Evolutionary conservation across 2,888 invertebrate species (phyloP).

Genomic region (Drosophila trichaetosa): DNA sequence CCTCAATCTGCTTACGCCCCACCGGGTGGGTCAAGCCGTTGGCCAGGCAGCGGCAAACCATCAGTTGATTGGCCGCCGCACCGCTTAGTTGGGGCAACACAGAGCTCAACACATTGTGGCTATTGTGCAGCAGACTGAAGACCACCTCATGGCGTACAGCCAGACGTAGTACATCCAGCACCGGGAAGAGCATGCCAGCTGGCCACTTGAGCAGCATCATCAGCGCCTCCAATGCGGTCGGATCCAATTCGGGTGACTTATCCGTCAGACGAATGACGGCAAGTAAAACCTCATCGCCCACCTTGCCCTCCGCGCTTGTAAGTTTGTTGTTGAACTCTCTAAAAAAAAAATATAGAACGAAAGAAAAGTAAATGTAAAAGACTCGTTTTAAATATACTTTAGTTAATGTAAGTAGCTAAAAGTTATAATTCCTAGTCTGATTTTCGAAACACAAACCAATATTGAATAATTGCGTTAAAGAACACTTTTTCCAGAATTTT

Average conservation of each 20-base stretch:
- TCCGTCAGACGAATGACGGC: constrained; percentile 88
- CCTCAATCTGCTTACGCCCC: constrained; percentile 78
- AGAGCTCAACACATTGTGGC: constrained; percentile 84
- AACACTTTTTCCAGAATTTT: too few relatives aligned
- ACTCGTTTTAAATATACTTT: background rate
- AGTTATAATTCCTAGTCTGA: too few relatives aligned
- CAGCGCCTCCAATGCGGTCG: constrained; percentile 85
- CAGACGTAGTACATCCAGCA: constrained; percentile 93
- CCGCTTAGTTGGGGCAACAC: constrained; percentile 83
- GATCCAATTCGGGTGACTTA: constrained; percentile 75
- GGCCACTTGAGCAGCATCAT: constrained; percentile 82
- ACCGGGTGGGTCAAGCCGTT: constrained; percentile 90
- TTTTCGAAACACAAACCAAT: background rate
- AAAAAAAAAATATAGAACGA: constrained; percentile 36
- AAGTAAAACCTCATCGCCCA: constrained; percentile 76
- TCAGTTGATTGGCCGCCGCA: constrained; percentile 89
- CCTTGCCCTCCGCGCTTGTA: constrained; percentile 63
- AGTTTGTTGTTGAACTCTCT: constrained; percentile 90
- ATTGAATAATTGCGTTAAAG: too few relatives aligned
- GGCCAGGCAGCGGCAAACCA: constrained; percentile 91
- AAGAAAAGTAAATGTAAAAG: background rate
- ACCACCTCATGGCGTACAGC: constrained; percentile 90
- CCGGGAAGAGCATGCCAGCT: constrained; percentile 93
- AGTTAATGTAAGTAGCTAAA: background rate
- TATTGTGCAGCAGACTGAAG: constrained; percentile 86